Evolutionary conservation across 2,797 vertebrate species (phyloP).

Genomic region (Threskiornis aethiopicus): DNA sequence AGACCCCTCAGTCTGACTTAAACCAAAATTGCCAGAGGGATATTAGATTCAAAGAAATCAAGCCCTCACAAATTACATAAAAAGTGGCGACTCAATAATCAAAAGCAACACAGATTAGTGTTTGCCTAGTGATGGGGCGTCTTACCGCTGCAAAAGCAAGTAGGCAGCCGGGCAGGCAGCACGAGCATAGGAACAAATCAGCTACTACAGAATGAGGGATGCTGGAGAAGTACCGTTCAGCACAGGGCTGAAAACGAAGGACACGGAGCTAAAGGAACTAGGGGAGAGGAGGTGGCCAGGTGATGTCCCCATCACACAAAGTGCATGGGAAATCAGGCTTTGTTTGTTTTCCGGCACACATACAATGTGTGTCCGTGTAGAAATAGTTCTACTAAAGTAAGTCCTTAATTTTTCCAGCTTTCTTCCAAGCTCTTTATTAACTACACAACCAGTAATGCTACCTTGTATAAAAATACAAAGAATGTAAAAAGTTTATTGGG

Average conservation of each 20-base stretch:
- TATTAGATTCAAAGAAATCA: neutral
- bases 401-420: neutral
- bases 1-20: neutral
- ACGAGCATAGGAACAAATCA: accelerated
- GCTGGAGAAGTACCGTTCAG: neutral
- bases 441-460: neutral
- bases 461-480: neutral
- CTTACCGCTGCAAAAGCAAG: neutral
- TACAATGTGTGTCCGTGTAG: neutral
- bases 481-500: neutral
- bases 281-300: neutral
- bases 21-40: neutral
- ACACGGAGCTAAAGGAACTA: neutral
- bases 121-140: neutral
- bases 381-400: neutral
- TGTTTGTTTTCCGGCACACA: neutral
- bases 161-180: neutral
- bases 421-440: neutral
- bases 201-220: neutral
- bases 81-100: neutral
- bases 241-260: neutral
- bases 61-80: neutral
- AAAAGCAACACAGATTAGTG: neutral
- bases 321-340: neutral
- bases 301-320: neutral